Conservation (phyloP, 2,888 invertebrate genomes). For the Sesia bembeciformis region DNA sequence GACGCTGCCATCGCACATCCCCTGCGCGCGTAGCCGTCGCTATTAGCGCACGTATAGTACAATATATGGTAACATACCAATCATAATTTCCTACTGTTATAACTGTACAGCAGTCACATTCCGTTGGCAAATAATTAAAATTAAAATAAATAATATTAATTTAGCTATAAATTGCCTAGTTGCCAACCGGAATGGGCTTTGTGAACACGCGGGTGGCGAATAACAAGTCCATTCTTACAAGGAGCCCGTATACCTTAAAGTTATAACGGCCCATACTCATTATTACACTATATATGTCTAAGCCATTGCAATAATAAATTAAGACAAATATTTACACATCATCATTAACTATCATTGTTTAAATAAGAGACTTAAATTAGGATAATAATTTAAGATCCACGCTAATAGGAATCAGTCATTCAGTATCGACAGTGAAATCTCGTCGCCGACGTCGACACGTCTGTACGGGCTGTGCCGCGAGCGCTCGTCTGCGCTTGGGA, state of each 20-base stretch:
- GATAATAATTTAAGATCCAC: slow-evolving; percentile 66
- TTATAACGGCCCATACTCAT: slow-evolving; percentile 42
- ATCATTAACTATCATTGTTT: slow-evolving; percentile 39
- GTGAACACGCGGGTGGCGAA: slow-evolving; percentile 74
- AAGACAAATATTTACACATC: slow-evolving; percentile 68
- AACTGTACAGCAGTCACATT: slow-evolving; percentile 71
- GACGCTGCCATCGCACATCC: not conserved
- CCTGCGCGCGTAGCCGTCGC: not conserved
- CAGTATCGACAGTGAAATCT: slow-evolving; percentile 4
- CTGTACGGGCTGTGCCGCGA: not conserved
- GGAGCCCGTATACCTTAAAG: slow-evolving; percentile 39
- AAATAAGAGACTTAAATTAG: slow-evolving; percentile 64
- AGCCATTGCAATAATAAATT: slow-evolving; percentile 66
- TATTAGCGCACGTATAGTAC: not conserved
- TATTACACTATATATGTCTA: slow-evolving; percentile 45
- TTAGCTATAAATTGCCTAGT: slow-evolving; percentile 71
- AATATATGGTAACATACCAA: slow-evolving; percentile 32
- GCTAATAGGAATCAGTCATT: slow-evolving; percentile 72
- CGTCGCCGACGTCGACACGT: not conserved
- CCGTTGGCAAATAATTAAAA: slow-evolving; percentile 69
- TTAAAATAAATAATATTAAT: slow-evolving; percentile 66
- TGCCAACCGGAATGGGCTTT: slow-evolving; percentile 67
- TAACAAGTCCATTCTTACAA: slow-evolving; percentile 64
- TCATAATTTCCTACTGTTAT: slow-evolving; percentile 54
- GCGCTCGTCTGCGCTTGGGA: slow-evolving; percentile 15